Percentiles rank a stretch among this genome's conserved stretches.
Evolutionary conservation across 2,888 invertebrate species (phyloP).

Genomic region (Sylvicola cinctus): DNA sequence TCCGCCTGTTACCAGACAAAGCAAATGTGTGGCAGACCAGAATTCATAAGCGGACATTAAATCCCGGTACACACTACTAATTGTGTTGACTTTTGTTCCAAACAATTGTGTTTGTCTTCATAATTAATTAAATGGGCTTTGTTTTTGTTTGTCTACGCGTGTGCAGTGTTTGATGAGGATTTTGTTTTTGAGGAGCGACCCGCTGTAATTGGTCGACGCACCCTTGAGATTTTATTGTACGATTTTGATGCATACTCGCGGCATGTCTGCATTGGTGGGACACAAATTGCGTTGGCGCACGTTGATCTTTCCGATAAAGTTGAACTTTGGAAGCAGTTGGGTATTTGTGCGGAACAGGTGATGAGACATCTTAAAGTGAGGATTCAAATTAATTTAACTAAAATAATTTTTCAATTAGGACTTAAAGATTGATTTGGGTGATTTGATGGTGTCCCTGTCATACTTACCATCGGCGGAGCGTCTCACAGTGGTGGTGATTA

Average conservation of each 20-base stretch:
- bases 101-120: background rate
- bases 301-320: slow-evolving; percentile 34
- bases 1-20: slow-evolving; percentile 36
- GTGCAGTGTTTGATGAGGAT: slow-evolving; percentile 40
- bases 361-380: slow-evolving; percentile 6
- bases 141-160: background rate
- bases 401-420: slow-evolving; percentile 12
- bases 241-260: slow-evolving; percentile 43
- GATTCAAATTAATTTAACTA: background rate
- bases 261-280: slow-evolving; percentile 41
- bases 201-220: slow-evolving; percentile 28
- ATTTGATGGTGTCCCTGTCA: slow-evolving; percentile 77
- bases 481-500: slow-evolving; percentile 75
- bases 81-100: background rate
- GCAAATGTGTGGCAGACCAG: slow-evolving; percentile 39
- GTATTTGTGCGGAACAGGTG: slow-evolving; percentile 29
- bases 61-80: slow-evolving; percentile 31
- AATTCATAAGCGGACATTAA: slow-evolving; percentile 40
- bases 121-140: slow-evolving; percentile 1
- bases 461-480: slow-evolving; percentile 82
- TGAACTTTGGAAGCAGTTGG: slow-evolving; percentile 33
- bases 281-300: slow-evolving; percentile 31
- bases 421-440: slow-evolving; percentile 64
- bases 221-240: slow-evolving; percentile 38
- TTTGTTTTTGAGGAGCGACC: slow-evolving; percentile 43